phyloP scores from a whole-genome alignment of 2,888 invertebrate species.

The Lochmaea capreae region DNA sequence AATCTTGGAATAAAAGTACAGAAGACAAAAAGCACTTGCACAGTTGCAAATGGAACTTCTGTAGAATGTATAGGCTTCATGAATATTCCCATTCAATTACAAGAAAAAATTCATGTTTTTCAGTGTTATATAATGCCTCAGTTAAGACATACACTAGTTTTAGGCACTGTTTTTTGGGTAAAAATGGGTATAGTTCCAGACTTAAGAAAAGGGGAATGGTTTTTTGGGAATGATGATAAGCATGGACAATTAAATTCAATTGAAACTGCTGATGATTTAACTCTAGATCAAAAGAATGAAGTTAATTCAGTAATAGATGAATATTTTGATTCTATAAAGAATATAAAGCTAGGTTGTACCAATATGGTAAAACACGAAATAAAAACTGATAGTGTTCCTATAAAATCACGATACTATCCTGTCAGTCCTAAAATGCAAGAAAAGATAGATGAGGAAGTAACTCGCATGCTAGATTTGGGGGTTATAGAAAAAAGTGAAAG shows the following conservation, averaged over 20 bases:
- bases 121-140: constrained; percentile 16
- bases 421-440: constrained; percentile 21
- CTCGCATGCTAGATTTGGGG: constrained; percentile 11
- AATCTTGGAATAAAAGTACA: constrained; percentile 13
- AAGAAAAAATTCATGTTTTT: constrained; percentile 21
- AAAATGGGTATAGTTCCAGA: constrained; percentile 34
- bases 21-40: constrained; percentile 4
- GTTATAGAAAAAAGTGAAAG: constrained; percentile 17
- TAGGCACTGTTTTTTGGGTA: constrained; percentile 27
- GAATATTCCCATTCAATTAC: constrained; percentile 19
- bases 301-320: neutral
- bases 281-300: constrained; percentile 3
- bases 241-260: neutral
- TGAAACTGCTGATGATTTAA: constrained; percentile 21
- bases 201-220: constrained; percentile 22
- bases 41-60: constrained; percentile 17
- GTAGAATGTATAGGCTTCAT: constrained; percentile 22
- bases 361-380: neutral
- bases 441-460: constrained; percentile 21
- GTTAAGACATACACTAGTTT: constrained; percentile 26
- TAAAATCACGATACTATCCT: constrained; percentile 24
- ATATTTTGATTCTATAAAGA: too few species aligned
- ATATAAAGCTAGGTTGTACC: neutral
- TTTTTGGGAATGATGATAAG: constrained; percentile 4
- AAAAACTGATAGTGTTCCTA: constrained; percentile 19